Percentiles rank a stretch among this genome's conserved stretches.
Evolutionary conservation across 2,888 invertebrate genomes (phyloP).

Genomic region (Phyllotreta striolata): DNA sequence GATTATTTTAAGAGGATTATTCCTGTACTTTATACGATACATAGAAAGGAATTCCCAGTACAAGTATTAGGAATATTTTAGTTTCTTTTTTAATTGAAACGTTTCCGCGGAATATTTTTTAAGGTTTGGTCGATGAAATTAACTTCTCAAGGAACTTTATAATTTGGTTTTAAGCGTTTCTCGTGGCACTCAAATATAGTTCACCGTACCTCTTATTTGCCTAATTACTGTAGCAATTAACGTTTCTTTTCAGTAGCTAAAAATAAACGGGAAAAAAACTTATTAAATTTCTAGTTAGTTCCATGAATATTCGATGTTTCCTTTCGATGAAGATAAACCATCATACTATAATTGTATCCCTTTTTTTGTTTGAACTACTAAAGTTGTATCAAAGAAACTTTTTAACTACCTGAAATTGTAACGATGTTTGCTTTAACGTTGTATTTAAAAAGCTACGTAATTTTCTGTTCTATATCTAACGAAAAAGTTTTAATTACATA

Average conservation of each 20-base stretch:
- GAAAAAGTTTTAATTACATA: too few species aligned
- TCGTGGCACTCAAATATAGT: conserved; percentile 15
- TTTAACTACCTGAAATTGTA: not conserved
- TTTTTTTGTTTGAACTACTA: conserved; percentile 16
- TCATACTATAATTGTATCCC: conserved; percentile 14
- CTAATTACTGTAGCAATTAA: conserved; percentile 17
- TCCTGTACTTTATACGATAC: too few species aligned
- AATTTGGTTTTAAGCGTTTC: conserved; percentile 12
- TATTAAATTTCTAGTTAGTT: conserved; percentile 17
- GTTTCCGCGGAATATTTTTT: conserved; percentile 6
- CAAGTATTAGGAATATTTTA: too few species aligned
- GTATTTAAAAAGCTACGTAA: too few species aligned
- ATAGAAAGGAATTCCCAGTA: too few species aligned
- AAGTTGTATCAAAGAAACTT: conserved; percentile 9
- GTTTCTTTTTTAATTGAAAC: conserved; percentile 4
- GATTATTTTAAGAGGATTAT: too few species aligned
- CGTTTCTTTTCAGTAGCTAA: conserved; percentile 5
- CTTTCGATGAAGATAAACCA: conserved; percentile 17
- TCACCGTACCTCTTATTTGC: conserved; percentile 19
- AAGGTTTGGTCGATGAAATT: conserved; percentile 16
- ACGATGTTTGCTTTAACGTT: too few species aligned
- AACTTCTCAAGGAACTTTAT: conserved; percentile 14
- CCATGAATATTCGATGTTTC: conserved; percentile 15
- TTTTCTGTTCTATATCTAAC: too few species aligned
- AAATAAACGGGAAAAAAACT: conserved; percentile 9